Evolutionary conservation across 2,113 vertebrate genomes (phyloP), one percentile per base, ranked within the genome.

Genomic region (Mus spicilegus): DNA sequence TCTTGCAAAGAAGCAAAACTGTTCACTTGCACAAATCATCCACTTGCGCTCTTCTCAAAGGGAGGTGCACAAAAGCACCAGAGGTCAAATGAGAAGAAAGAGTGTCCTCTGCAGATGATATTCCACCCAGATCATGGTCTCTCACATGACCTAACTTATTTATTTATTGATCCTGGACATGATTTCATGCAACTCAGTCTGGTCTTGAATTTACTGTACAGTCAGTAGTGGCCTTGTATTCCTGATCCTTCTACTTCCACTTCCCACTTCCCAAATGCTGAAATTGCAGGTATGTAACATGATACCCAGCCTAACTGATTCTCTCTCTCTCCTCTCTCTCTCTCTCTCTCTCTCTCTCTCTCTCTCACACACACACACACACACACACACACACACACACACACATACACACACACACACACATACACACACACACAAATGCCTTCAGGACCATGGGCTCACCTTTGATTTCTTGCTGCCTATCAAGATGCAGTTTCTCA

Each of bases 11-110:
- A 93, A 84, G 90, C 20, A 78, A 97, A 96, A 96, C 33, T 93
- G 72, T 90, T 90, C 51, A 85, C 54, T 70, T 75, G 56, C 20
- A 75, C n/a, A 72, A 94, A 84, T 54, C 39, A 72, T 73, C 39
- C 36, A 87, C 89, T 93, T 92, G 87, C 78, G 39, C 58, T 91
- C 3, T 94, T 91, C 85, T 95, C 86, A 89, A 92, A 93, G 70
- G 73, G 39, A 88, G 90, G 14, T 20, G 81, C 76, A 39, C 78
- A 81, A 87, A 75, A 54, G 20, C 54, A 92, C 93, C 51, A 84
- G 96, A 87, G 11, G 19, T 69, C 61, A 54, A 92, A 76, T 28
- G 88, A 88, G 54, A 81, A 76, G 87, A 89, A 75, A 95, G 90
- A 0, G 30, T 20, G 20, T 24, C 5, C 33, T 82, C 19, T 90